A percentile compares a stretch with the other conserved stretches of the same genome.
phyloP scores from a whole-genome alignment of 2,113 vertebrate species.

The Siniperca chuatsi region DNA sequence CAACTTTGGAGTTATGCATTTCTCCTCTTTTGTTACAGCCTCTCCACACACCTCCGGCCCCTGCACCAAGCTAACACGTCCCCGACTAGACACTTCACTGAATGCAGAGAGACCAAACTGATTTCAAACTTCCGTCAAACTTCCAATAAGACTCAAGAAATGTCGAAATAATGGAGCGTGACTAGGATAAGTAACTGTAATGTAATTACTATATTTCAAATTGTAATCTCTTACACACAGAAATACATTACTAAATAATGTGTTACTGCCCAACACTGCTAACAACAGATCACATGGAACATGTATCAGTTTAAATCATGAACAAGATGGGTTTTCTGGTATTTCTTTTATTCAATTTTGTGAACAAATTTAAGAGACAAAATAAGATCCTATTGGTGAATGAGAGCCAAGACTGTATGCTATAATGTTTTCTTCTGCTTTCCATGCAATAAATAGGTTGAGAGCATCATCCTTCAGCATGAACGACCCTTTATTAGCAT shows the following conservation, averaged over 20 bases:
- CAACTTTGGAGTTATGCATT: no score
- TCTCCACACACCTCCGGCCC: no score
- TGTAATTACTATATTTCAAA: not conserved
- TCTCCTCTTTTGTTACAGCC: no score
- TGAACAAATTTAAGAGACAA: not conserved
- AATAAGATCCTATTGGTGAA: not conserved
- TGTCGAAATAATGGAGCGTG: not conserved
- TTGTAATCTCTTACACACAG: no score
- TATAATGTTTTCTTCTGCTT: not conserved
- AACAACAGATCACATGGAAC: not conserved
- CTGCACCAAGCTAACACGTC: no score
- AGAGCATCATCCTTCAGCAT: not conserved
- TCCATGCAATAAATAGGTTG: not conserved
- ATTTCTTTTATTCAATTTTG: not conserved
- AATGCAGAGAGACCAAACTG: no score
- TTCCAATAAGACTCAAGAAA: not conserved
- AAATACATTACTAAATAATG: no score
- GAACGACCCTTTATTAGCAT: slow-evolving; percentile 20
- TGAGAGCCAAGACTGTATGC: not conserved
- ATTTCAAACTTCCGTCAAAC: not conserved
- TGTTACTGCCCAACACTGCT: not conserved
- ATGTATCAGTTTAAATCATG: not conserved
- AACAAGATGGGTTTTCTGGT: not conserved
- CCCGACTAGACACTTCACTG: no score
- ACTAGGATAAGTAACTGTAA: not conserved